Conservation (phyloP, 2,888 invertebrate genomes). For the Arctia plantaginis region DNA sequence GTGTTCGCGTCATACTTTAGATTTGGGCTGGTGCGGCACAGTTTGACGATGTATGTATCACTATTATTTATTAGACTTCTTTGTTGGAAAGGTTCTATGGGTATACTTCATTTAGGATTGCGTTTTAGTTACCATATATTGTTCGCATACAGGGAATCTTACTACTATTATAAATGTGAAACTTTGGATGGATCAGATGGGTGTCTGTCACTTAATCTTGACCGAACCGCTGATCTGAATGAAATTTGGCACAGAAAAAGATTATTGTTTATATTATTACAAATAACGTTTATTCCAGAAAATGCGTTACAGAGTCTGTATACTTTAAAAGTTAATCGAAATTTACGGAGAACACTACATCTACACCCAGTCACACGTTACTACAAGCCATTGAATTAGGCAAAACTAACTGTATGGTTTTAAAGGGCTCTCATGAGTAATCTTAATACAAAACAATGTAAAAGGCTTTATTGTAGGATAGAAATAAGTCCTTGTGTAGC, state of each 20-base stretch:
- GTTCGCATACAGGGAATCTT: not conserved
- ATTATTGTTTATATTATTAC: not conserved
- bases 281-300: too few relatives aligned
- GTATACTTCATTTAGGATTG: conserved; percentile 9
- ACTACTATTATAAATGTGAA: not conserved
- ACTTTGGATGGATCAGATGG: too few relatives aligned
- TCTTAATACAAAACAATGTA: too few relatives aligned
- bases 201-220: not conserved
- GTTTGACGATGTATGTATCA: conserved; percentile 42
- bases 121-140: conserved; percentile 19
- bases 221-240: not conserved
- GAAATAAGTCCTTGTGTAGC: too few relatives aligned
- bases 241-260: not conserved
- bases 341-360: not conserved
- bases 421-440: too few relatives aligned
- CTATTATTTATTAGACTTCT: conserved; percentile 42
- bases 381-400: not conserved
- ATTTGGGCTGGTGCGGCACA: conserved; percentile 45
- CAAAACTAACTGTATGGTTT: not conserved
- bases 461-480: too few relatives aligned
- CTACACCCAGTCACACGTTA: not conserved
- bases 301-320: too few relatives aligned
- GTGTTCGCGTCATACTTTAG: conserved; percentile 39
- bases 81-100: conserved; percentile 19
- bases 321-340: too few relatives aligned